phyloP scores from a whole-genome alignment of 2,797 vertebrate genomes.

The Lates japonicus region DNA sequence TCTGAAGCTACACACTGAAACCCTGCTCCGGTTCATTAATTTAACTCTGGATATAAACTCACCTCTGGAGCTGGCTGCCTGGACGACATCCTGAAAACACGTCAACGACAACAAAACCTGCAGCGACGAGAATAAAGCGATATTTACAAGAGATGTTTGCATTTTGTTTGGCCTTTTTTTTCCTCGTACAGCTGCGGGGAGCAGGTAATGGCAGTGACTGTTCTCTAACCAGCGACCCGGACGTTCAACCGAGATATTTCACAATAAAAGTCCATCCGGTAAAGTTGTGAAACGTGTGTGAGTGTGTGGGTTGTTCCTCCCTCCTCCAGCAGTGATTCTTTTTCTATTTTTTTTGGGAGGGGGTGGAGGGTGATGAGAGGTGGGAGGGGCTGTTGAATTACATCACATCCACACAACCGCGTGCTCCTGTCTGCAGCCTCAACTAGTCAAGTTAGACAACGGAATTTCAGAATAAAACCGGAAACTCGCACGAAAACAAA shows the following conservation, averaged over 20 bases:
- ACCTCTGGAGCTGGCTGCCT: slow-evolving; percentile 80
- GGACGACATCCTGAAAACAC: slow-evolving; percentile 62
- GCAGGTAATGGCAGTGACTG: slow-evolving; percentile 23
- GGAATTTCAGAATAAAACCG: neutral
- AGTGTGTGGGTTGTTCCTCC: neutral
- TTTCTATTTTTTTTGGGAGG: slow-evolving; percentile 10
- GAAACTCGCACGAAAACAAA: neutral
- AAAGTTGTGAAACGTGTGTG: neutral
- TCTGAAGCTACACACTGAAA: slow-evolving; percentile 5
- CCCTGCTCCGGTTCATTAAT: too few species aligned
- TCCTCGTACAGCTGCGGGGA: neutral
- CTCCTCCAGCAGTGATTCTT: neutral
- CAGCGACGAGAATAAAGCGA: slow-evolving; percentile 69
- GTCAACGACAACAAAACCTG: slow-evolving; percentile 73
- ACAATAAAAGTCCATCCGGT: slow-evolving; percentile 53
- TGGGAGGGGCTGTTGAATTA: slow-evolving; percentile 15
- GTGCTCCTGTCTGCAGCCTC: slow-evolving; percentile 57
- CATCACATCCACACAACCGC: slow-evolving; percentile 75
- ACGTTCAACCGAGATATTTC: slow-evolving; percentile 48
- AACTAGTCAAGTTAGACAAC: slow-evolving; percentile 51
- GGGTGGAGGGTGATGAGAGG: neutral
- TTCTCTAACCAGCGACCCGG: slow-evolving; percentile 59
- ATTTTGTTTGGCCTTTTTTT: slow-evolving; percentile 62
- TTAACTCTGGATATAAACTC: slow-evolving; percentile 41
- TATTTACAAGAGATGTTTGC: slow-evolving; percentile 64